Base-by-base conservation (phyloP, 1,140 invertebrate genomes). In the Venustaconcha ellipsiformis region DNA sequence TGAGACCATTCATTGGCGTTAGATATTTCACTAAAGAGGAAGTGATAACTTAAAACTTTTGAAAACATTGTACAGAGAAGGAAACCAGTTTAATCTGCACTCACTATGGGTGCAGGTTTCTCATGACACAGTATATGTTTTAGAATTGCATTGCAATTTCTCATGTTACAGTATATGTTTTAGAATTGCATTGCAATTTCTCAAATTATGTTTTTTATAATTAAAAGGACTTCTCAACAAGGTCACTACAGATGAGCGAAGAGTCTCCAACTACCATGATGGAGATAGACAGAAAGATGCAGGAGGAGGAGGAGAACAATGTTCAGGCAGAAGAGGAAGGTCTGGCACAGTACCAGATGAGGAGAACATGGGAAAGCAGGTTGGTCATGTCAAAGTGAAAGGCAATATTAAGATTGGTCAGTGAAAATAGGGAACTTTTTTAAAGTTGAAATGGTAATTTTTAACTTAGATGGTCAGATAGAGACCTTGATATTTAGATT, bases 221-320 rank as follows among this genome's bases (percentile, higher is more conserved):
- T 48, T 8, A 48, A 37, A 48, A 88, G 86, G 88, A 88, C 67
- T 88, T 89, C 83, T 82, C 88, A 2, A 89, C 88, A 1, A 66
- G 88, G 26, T 89, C 88, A 20, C 69, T 89, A 60, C 80, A 83
- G 12, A 85, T 89, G 71, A 84, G 83, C 78, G 87, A 88, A 72
- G 86, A 88, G 65, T 81, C 85, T 0, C 81, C 84, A 48, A 68
- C 67, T 30, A 12, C 64, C 37, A 69, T n/a, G 57, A 57, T 18
- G 72, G 37, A 60, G 64, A 57, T 57, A 70, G 66, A 30, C 1
- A 48, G 56, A 23, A 72, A 78, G 13, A 72, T 70, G 14, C 72
- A 72, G 20, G 72, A 75, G 60, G 74, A 81, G 14, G 67, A 71
- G 17, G 67, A 78, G n/a, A 55, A 63, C 37, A 20, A 72, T 60